phyloP scores from a whole-genome alignment of 2,888 invertebrate genomes.

The Lasioglossum figueresi region DNA sequence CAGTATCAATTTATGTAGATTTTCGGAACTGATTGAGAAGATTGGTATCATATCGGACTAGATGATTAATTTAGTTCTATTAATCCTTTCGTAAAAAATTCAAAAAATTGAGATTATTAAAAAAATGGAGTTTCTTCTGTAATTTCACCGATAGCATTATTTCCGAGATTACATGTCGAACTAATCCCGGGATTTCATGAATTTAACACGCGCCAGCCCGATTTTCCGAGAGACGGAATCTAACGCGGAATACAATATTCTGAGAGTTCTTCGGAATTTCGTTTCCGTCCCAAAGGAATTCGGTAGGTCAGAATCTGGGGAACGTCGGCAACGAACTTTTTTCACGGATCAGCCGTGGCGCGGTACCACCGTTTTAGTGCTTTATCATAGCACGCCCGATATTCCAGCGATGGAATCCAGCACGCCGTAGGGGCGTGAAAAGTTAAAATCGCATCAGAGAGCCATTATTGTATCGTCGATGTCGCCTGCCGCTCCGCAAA shows the following conservation, averaged over 20 bases:
- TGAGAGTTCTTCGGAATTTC: constrained; percentile 65
- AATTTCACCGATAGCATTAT: neutral
- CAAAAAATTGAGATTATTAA: neutral
- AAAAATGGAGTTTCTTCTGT: neutral
- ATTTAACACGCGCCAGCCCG: constrained; percentile 16
- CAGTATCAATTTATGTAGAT: neutral
- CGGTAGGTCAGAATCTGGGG: constrained; percentile 59
- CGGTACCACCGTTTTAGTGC: constrained; percentile 59
- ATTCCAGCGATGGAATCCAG: constrained; percentile 69
- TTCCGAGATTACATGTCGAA: neutral
- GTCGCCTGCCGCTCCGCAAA: constrained; percentile 67
- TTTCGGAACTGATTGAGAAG: neutral
- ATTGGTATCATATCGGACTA: neutral
- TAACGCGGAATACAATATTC: constrained; percentile 41
- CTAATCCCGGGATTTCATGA: constrained; percentile 17
- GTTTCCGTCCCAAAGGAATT: constrained; percentile 64
- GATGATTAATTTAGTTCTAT: neutral
- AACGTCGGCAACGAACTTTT: constrained; percentile 62
- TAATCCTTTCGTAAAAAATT: neutral
- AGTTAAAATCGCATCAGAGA: constrained; percentile 78
- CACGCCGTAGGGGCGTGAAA: constrained; percentile 68
- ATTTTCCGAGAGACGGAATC: constrained; percentile 35
- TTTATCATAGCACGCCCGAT: constrained; percentile 67
- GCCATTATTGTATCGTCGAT: constrained; percentile 77
- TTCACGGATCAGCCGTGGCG: constrained; percentile 32